phyloP scores from a whole-genome alignment of 2,113 vertebrate genomes.

The Zosterops japonicus region DNA sequence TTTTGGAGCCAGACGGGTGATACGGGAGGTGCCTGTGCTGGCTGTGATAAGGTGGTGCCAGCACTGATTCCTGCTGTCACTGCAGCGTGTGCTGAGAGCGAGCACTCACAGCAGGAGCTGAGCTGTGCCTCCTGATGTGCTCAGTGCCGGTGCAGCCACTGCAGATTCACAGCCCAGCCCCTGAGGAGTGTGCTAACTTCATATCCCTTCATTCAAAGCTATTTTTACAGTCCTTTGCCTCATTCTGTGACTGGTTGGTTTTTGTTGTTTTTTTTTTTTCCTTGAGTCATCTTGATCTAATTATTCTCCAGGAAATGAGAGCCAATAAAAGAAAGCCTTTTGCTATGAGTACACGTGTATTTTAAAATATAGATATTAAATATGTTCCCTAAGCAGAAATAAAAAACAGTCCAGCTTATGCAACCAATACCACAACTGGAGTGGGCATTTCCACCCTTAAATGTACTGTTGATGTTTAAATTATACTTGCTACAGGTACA shows the following conservation, averaged over 20 bases:
- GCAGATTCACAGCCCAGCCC: neutral
- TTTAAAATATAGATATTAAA: conserved; percentile 34
- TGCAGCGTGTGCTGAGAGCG: accelerated
- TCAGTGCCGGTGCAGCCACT: accelerated
- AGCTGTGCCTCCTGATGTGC: neutral
- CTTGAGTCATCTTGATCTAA: conserved; percentile 34
- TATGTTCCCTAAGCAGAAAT: conserved; percentile 33
- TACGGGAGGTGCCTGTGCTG: neutral
- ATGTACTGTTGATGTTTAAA: neutral
- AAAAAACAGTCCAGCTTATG: neutral
- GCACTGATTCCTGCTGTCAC: neutral
- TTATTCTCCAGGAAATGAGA: conserved; percentile 50
- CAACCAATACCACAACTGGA: neutral
- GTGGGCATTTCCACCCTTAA: neutral
- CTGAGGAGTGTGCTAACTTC: neutral
- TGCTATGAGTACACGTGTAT: neutral
- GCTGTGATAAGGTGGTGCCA: neutral
- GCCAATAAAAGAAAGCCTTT: conserved; percentile 43
- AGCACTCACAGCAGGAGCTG: neutral
- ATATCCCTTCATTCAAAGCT: neutral
- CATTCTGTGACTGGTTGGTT: neutral
- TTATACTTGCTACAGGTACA: neutral
- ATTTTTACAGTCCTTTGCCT: neutral
- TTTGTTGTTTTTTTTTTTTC: neutral
- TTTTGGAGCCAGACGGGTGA: neutral